A percentile compares a stretch with the other conserved stretches of the same genome.
phyloP scores from a whole-genome alignment of 2,888 invertebrate genomes.

The Tetranychus truncatus region DNA sequence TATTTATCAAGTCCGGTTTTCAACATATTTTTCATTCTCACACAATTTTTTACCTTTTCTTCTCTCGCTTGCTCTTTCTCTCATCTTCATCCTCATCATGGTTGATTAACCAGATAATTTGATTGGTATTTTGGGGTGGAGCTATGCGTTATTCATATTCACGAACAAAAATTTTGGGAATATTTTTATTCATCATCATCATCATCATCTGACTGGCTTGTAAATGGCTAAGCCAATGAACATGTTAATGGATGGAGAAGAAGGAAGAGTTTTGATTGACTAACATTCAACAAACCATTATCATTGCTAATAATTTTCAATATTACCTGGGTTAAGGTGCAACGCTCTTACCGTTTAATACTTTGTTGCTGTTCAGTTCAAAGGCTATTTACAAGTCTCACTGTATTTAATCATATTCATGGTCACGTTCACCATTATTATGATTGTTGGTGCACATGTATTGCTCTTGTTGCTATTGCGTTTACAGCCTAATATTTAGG shows the following conservation, averaged over 20 bases:
- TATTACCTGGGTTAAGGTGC: neutral
- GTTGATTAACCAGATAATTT: conserved; percentile 1
- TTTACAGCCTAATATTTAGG: too few relatives aligned
- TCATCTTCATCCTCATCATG: neutral
- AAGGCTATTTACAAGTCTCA: neutral
- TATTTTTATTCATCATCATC: neutral
- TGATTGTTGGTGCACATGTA: too few relatives aligned
- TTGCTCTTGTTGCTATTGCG: neutral
- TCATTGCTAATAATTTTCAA: neutral
- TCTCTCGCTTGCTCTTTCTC: neutral
- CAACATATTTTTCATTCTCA: neutral
- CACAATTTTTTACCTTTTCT: neutral
- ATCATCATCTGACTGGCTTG: neutral
- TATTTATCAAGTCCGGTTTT: neutral
- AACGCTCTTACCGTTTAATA: neutral
- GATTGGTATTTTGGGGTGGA: neutral
- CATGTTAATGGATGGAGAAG: neutral
- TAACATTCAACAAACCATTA: neutral
- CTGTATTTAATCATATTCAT: neutral
- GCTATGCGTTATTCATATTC: neutral
- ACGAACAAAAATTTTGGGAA: neutral
- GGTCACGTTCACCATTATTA: neutral
- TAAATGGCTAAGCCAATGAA: neutral
- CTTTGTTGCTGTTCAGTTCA: too few relatives aligned
- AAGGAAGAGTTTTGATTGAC: neutral